These are phyloP conservation scores for Amiota mariae DNA, from an alignment of 2,888 invertebrate species.

Conservation along the genomic window DNA sequence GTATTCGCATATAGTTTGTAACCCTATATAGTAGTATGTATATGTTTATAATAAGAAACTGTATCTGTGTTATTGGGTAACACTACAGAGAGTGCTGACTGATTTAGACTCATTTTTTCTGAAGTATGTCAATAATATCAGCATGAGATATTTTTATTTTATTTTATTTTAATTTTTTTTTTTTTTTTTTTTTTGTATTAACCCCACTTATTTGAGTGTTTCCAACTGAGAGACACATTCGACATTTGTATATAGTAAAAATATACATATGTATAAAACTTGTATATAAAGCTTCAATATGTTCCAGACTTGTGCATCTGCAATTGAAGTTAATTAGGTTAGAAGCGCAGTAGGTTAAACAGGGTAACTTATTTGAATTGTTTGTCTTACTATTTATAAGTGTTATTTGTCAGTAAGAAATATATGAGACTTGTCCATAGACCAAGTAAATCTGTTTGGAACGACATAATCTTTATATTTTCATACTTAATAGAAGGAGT, in stretches of 20 bases:
- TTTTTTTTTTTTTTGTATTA: neutral
- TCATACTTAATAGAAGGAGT: too few relatives aligned
- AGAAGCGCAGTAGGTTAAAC: conserved; percentile 58
- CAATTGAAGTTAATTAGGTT: conserved; percentile 61
- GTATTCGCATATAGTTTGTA: conserved; percentile 44
- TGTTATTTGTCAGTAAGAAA: neutral
- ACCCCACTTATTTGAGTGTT: neutral
- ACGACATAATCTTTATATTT: too few relatives aligned
- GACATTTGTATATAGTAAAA: too few relatives aligned
- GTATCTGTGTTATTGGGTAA: conserved; percentile 54
- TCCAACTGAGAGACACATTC: too few relatives aligned
- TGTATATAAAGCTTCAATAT: conserved; percentile 9
- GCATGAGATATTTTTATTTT: neutral
- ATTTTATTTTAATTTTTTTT: neutral
- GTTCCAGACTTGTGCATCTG: conserved; percentile 9
- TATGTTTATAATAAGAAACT: neutral
- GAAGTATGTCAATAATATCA: conserved; percentile 40
- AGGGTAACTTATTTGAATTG: conserved; percentile 36
- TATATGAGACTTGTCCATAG: too few relatives aligned
- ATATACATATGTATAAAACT: neutral
- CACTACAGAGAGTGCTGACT: conserved; percentile 34
- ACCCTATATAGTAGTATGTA: neutral
- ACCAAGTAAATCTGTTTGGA: too few relatives aligned
- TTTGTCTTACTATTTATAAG: neutral
- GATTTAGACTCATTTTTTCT: conserved; percentile 22